Percentiles rank a stretch among this genome's conserved stretches.
Evolutionary conservation across 2,888 invertebrate genomes (phyloP).

Genomic region (Drosophila antonietae): DNA sequence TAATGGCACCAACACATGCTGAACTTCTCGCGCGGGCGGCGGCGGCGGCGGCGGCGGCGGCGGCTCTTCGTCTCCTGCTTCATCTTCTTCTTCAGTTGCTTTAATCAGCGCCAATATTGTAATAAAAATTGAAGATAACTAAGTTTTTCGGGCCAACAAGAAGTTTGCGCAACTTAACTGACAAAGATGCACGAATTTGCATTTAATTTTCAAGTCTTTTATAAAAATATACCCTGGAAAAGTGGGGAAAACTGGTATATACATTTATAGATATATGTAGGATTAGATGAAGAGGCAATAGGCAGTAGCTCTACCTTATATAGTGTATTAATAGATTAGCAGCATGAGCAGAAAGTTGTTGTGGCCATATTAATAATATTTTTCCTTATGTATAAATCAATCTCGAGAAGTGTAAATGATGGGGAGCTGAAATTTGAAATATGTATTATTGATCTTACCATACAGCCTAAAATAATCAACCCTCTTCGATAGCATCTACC

Average conservation of each 20-base stretch:
- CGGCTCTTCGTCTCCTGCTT: not conserved
- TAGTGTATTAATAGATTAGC: no score
- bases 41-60: constrained; percentile 1
- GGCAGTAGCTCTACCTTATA: no score
- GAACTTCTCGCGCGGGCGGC: constrained; percentile 13
- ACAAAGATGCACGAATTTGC: constrained; percentile 58
- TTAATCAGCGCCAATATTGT: constrained; percentile 39
- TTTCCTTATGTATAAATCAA: no score
- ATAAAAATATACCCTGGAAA: not conserved
- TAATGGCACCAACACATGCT: constrained; percentile 27
- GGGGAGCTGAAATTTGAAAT: not conserved
- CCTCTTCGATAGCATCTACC: accelerated
- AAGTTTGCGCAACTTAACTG: constrained; percentile 67
- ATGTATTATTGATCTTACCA: not conserved
- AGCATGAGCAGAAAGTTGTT: not conserved
- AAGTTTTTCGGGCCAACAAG: constrained; percentile 17
- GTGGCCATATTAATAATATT: not conserved
- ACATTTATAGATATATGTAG: not conserved
- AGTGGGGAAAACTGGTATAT: not conserved
- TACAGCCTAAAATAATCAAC: not conserved
- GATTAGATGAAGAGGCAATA: not conserved
- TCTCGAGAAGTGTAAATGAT: not conserved
- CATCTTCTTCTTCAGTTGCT: not conserved
- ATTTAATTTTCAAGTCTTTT: constrained; percentile 34
- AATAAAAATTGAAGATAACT: constrained; percentile 44